phyloP scores from a whole-genome alignment of 2,113 vertebrate genomes.

The Ceuthmochares aereus region DNA sequence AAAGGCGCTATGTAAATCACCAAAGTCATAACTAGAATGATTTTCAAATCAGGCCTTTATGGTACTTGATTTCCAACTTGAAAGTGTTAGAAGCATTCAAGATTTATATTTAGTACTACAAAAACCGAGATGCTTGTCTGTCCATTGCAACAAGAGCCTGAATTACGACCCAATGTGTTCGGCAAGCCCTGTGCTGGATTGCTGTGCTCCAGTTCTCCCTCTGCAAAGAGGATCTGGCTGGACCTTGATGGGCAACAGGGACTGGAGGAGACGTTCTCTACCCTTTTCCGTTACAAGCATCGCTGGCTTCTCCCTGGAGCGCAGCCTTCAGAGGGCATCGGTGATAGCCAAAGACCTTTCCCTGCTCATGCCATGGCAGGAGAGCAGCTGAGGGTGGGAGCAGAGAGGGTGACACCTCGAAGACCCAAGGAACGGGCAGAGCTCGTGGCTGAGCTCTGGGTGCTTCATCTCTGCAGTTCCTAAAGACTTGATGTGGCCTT shows the following conservation, averaged over 20 bases:
- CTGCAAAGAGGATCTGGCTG: not conserved
- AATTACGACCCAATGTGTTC: not conserved
- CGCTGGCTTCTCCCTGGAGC: not conserved
- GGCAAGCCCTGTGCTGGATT: not conserved
- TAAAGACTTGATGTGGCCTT: not conserved
- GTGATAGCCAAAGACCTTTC: not conserved
- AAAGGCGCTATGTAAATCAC: not conserved
- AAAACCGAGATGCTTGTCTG: not conserved
- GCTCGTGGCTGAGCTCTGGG: not conserved
- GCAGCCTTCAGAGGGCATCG: fast-evolving
- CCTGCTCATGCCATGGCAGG: fast-evolving
- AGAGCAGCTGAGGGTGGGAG: not conserved
- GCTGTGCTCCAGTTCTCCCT: not conserved
- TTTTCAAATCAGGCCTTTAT: not conserved
- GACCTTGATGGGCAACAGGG: fast-evolving
- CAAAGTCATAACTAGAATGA: not conserved
- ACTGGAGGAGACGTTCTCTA: not conserved
- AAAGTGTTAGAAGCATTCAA: not conserved
- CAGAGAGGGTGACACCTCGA: not conserved
- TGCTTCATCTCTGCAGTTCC: fast-evolving
- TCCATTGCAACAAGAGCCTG: not conserved
- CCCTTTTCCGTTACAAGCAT: fast-evolving
- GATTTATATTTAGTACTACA: not conserved
- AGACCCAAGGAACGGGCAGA: not conserved
- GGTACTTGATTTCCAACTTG: not conserved